A percentile compares a stretch with the other conserved stretches of the same genome.
phyloP scores from a whole-genome alignment of 2,888 invertebrate genomes.

The Schizaphis graminum region DNA sequence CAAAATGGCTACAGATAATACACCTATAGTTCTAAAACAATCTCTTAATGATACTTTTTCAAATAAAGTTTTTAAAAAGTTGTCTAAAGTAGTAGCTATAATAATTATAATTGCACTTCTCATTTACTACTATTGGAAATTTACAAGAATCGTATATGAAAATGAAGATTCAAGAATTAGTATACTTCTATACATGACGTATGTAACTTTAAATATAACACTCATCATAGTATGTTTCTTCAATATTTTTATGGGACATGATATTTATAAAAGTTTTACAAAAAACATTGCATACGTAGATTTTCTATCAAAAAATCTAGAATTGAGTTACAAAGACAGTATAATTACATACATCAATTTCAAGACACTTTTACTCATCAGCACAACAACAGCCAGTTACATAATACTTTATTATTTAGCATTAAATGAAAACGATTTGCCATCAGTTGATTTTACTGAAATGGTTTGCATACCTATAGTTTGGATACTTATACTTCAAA shows the following conservation, averaged over 20 bases:
- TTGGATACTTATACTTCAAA: slow-evolving; percentile 66
- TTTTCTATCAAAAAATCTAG: slow-evolving; percentile 52
- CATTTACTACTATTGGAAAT: slow-evolving; percentile 44
- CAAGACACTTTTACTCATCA: slow-evolving; percentile 53
- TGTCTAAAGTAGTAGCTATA: slow-evolving; percentile 24
- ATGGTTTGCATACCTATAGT: slow-evolving; percentile 65
- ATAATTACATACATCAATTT: slow-evolving; percentile 16
- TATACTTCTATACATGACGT: slow-evolving; percentile 62
- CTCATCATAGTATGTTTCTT: slow-evolving; percentile 60
- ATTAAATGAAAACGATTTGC: slow-evolving; percentile 61
- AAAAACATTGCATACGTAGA: slow-evolving; percentile 56
- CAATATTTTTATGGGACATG: slow-evolving; percentile 54
- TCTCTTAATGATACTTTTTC: slow-evolving; percentile 50
- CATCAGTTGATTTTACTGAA: slow-evolving; percentile 65
- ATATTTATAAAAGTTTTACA: slow-evolving; percentile 47
- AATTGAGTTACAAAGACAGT: slow-evolving; percentile 58
- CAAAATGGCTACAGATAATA: slow-evolving; percentile 33
- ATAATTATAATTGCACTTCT: slow-evolving; percentile 49
- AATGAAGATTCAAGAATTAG: slow-evolving; percentile 63
- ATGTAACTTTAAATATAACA: slow-evolving; percentile 62
- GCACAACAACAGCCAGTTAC: slow-evolving; percentile 33
- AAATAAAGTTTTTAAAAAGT: slow-evolving; percentile 15
- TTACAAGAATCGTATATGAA: slow-evolving; percentile 17
- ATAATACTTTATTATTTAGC: slow-evolving; percentile 59
- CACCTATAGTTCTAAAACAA: slow-evolving; percentile 40